Evolutionary conservation across 2,797 vertebrate genomes (phyloP).

Genomic region (Poeciliopsis gracilis): DNA sequence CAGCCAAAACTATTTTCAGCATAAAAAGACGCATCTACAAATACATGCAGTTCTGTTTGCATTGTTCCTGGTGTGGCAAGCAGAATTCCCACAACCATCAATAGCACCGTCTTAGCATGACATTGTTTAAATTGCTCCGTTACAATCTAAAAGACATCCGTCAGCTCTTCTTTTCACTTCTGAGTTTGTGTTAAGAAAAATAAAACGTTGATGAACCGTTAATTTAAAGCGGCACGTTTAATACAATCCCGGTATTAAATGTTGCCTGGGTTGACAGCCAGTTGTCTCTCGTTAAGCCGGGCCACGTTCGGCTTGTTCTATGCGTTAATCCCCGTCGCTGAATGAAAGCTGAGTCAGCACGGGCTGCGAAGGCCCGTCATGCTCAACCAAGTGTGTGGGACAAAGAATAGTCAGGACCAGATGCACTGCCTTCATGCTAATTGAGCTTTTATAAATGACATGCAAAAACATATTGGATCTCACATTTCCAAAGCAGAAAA

Average conservation of each 20-base stretch:
- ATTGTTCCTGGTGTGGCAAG: background rate
- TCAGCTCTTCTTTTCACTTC: background rate
- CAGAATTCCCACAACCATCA: background rate
- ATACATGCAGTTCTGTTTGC: background rate
- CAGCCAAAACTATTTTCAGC: background rate
- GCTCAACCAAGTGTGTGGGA: conserved; percentile 28
- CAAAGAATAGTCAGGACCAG: conserved; percentile 15
- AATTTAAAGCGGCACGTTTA: background rate
- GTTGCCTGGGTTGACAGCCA: background rate
- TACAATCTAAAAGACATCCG: background rate
- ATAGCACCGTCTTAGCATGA: background rate
- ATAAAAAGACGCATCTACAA: background rate
- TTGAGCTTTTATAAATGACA: conserved; percentile 18
- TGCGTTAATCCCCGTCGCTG: conserved; percentile 36
- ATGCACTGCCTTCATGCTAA: conserved; percentile 33
- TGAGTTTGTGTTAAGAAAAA: background rate
- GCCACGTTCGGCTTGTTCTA: conserved; percentile 18
- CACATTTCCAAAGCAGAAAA: conserved; percentile 8
- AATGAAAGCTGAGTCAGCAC: conserved; percentile 39
- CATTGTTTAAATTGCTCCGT: background rate
- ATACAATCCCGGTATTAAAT: background rate
- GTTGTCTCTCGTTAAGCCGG: conserved; percentile 11
- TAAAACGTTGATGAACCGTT: background rate
- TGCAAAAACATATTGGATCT: background rate
- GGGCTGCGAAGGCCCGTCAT: conserved; percentile 36